Evolutionary conservation across 2,113 vertebrate genomes (phyloP).

Genomic region (Chloropsis hardwickii): DNA sequence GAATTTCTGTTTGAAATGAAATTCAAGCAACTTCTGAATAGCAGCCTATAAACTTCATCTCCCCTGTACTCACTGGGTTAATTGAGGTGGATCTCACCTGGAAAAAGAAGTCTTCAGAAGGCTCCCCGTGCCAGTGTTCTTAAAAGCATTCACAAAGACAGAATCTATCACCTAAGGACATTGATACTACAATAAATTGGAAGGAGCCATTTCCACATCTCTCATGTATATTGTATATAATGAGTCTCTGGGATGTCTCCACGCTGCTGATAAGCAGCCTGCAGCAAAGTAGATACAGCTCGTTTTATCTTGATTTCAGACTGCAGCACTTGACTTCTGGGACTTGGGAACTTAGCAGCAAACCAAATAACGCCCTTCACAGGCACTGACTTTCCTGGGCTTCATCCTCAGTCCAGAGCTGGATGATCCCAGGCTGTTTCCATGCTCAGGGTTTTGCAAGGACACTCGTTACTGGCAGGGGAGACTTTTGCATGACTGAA

Average conservation of each 20-base stretch:
- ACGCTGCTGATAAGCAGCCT: constrained; percentile 43
- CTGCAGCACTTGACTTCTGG: background rate
- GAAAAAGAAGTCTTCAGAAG: background rate
- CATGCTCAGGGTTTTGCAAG: fast-evolving
- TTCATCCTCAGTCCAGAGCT: background rate
- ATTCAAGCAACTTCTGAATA: background rate
- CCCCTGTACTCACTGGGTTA: constrained; percentile 36
- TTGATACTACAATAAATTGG: background rate
- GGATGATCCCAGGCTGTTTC: background rate
- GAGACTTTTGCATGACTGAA: fast-evolving
- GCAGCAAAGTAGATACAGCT: constrained; percentile 45
- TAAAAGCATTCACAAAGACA: background rate
- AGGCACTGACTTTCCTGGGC: background rate
- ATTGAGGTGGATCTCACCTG: constrained; percentile 50
- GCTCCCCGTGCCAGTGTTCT: background rate
- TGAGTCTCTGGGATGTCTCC: constrained; percentile 40
- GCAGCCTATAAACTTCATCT: background rate
- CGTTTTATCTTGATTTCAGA: constrained; percentile 40
- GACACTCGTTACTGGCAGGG: background rate
- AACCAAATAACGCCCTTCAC: background rate
- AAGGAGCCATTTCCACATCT: constrained; percentile 31
- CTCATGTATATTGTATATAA: constrained; percentile 39
- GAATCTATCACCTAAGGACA: constrained; percentile 36
- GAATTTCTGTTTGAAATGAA: constrained; percentile 27
- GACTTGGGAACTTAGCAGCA: background rate